Conservation (phyloP, 37 sponge, comb jelly and placozoan species). For the Beroe ovata region DNA sequence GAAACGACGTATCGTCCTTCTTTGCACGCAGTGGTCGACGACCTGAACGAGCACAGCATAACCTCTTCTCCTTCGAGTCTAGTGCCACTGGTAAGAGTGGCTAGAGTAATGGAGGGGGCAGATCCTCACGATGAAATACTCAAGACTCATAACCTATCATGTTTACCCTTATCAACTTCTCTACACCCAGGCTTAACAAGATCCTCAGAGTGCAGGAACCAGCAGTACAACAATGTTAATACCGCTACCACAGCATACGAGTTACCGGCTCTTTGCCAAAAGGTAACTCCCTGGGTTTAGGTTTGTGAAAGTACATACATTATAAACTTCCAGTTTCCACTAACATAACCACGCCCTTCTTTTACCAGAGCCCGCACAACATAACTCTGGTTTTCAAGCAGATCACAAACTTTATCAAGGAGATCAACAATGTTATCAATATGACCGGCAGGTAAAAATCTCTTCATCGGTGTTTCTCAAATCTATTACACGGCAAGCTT, state of each 20-base stretch:
- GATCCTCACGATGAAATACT: no score
- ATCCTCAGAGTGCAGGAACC: conserved; percentile 37
- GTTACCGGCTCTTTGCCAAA: conserved; percentile 35
- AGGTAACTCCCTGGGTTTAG: no score
- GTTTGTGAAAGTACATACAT: no score
- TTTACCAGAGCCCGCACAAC: conserved; percentile 62
- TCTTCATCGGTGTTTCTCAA: no score
- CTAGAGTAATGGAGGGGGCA: no score
- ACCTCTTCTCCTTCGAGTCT: conserved; percentile 65
- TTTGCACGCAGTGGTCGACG: conserved; percentile 19
- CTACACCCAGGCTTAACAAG: conserved; percentile 29
- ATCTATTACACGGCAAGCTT: no score
- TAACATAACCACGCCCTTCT: no score
- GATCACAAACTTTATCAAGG: conserved; percentile 42
- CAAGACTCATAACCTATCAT: no score
- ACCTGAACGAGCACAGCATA: conserved; percentile 16
- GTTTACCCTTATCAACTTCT: neutral
- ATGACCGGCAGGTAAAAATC: conserved; percentile 31
- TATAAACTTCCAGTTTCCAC: no score
- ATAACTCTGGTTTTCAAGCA: conserved; percentile 66
- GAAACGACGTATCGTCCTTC: conserved; percentile 31
- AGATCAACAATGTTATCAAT: conserved; percentile 45
- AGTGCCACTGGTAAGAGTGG: conserved; percentile 66
- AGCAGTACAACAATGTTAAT: conserved; percentile 14
- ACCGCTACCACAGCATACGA: conserved; percentile 3